Evolutionary conservation across 2,113 vertebrate species (phyloP), one percentile per base, ranked within the genome.

Genomic region (Chaenogobius annularis): DNA sequence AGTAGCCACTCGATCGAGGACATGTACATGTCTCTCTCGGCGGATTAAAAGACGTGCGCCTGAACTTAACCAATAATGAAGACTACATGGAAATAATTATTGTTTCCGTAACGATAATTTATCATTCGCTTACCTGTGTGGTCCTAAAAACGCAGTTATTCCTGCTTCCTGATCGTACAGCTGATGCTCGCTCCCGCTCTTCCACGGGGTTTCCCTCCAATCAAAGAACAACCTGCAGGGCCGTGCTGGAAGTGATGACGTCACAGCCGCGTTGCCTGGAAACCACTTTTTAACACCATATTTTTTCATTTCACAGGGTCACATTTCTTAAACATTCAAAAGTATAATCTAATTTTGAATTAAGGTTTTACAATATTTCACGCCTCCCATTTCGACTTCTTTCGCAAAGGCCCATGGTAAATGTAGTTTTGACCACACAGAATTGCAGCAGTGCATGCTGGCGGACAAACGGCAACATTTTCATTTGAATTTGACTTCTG

Each of bases 121-220:
- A 19, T 59, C 0, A 44, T 26, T 23, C 8, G 80, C 78, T 72
- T 66, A 93, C 92, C 93, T 92, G 86, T 37, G 80, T 81, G 78
- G 82, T 71, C 78, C 69, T 79, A 81, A 72, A 79, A 73, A 80
- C 71, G 79, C 40, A 91, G 89, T 85, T 86, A 90, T 85, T 93
- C 93, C 91, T 91, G 93, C 91, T 94, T 92, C 77, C 81, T 82
- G 68, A 77, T 81, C 26, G 77, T 90, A 90, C 92, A 93, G 93
- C 93, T 94, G 93, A 93, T 68, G 90, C 71, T 93, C 88, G 80
- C 91, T 93, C 88, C 92, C 91, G 94, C 92, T 93, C 83, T 87
- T 94, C 92, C 93, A 96, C 96, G 95, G 96, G 95, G 96, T 95
- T 96, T 97, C 95, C 93, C 94, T 94, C 94, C 94, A 94, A 95